Conservation (phyloP, 2,113 vertebrate species). For the Atlantisia rogersi region DNA sequence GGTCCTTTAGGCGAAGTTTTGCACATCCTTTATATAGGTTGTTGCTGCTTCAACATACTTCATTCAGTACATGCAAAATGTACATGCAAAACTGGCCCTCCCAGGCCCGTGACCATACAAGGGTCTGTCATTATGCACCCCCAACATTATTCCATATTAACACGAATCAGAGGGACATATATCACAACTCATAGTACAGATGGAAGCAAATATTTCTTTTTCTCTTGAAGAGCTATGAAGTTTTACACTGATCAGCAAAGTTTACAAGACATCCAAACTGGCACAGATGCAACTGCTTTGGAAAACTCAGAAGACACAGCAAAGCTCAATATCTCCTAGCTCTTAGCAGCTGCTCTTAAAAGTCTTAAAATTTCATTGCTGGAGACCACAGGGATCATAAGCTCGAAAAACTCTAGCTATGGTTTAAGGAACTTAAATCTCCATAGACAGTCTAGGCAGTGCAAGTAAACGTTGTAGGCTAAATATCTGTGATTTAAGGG, state of each 20-base stretch:
- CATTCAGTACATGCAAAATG: no score
- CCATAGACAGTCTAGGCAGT: background rate
- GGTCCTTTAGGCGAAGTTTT: no score
- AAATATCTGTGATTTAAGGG: background rate
- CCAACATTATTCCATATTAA: no score
- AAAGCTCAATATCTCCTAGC: background rate
- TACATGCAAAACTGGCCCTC: no score
- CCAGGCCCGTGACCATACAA: no score
- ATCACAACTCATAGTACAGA: background rate
- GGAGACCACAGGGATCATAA: background rate
- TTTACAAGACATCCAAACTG: background rate
- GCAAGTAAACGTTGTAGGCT: background rate
- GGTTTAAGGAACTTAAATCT: background rate
- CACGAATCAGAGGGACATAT: no score
- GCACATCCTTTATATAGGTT: no score
- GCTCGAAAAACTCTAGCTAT: background rate
- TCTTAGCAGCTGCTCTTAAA: background rate
- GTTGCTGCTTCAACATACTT: no score
- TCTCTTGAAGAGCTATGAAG: background rate
- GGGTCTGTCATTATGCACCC: no score
- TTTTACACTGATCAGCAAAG: background rate
- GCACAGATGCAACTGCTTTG: background rate
- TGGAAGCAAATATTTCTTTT: background rate
- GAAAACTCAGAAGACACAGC: background rate
- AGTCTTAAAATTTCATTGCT: background rate